These are phyloP conservation scores for Cisticola juncidis DNA, from an alignment of 2,113 vertebrate species.

Conservation along the genomic window DNA sequence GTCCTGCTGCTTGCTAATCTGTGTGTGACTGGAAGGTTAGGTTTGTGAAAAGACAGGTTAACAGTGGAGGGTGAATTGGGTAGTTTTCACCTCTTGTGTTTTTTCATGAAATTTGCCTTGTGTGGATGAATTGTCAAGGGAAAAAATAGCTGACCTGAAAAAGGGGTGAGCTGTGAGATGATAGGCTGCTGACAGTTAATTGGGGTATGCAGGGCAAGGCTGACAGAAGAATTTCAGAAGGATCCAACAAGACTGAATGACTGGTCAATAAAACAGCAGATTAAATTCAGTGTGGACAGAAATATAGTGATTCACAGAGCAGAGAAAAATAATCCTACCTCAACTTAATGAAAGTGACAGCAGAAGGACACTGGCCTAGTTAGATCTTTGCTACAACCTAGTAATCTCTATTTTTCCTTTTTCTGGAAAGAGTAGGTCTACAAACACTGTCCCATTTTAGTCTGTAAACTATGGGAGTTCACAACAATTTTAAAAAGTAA, in stretches of 20 bases:
- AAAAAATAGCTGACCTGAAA: neutral
- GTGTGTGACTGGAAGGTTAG: neutral
- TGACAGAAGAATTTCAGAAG: neutral
- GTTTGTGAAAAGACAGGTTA: neutral
- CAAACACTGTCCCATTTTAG: neutral
- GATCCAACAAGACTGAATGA: neutral
- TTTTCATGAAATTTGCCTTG: neutral
- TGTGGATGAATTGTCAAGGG: neutral
- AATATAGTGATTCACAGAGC: neutral
- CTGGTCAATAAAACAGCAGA: neutral
- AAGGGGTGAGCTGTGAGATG: neutral
- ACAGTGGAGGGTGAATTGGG: neutral
- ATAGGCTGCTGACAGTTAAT: neutral
- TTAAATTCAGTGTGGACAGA: neutral
- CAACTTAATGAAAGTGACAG: neutral
- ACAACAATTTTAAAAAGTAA: neutral
- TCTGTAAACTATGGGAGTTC: neutral
- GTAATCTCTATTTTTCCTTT: neutral
- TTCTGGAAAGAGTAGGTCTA: neutral
- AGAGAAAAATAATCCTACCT: neutral
- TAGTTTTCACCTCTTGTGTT: neutral
- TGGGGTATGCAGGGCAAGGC: neutral
- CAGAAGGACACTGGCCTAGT: neutral
- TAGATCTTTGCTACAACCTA: neutral
- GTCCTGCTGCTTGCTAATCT: neutral